phyloP scores from a whole-genome alignment of 1,140 invertebrate species.

The Littorina saxatilis region DNA sequence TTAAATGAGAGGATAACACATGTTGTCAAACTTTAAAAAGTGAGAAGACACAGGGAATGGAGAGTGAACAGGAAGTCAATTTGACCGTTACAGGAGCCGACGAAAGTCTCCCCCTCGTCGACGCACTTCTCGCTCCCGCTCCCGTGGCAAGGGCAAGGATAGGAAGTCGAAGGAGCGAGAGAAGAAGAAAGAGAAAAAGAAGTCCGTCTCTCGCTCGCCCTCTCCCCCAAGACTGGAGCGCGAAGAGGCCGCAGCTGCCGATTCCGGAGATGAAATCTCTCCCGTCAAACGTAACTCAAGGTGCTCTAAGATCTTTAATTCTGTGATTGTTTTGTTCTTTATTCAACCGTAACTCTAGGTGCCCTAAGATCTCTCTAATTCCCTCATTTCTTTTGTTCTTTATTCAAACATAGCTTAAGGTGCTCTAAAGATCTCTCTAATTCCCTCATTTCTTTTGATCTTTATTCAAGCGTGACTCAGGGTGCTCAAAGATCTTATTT shows the following conservation, averaged over 20 bases:
- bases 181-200: conserved; percentile 34
- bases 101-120: conserved; percentile 51
- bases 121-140: conserved; percentile 41
- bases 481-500: too few relatives aligned
- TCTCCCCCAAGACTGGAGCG: conserved; percentile 64
- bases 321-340: background rate
- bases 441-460: too few relatives aligned
- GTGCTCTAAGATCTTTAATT: conserved; percentile 13
- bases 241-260: conserved; percentile 41
- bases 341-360: too few relatives aligned
- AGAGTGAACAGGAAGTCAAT: background rate
- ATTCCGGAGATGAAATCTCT: conserved; percentile 18
- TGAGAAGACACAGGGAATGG: too few relatives aligned
- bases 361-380: too few relatives aligned
- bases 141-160: conserved; percentile 25
- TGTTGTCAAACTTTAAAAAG: too few relatives aligned
- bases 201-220: conserved; percentile 48
- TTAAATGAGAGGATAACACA: too few relatives aligned
- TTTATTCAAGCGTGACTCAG: too few relatives aligned
- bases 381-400: too few relatives aligned
- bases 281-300: conserved; percentile 19
- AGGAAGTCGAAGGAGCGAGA: conserved; percentile 26
- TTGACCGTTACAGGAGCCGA: conserved; percentile 47
- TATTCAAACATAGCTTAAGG: too few relatives aligned
- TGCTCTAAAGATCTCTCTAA: too few relatives aligned